phyloP scores from a whole-genome alignment of 23 tunicate species.

The Oikopleura albicans region DNA sequence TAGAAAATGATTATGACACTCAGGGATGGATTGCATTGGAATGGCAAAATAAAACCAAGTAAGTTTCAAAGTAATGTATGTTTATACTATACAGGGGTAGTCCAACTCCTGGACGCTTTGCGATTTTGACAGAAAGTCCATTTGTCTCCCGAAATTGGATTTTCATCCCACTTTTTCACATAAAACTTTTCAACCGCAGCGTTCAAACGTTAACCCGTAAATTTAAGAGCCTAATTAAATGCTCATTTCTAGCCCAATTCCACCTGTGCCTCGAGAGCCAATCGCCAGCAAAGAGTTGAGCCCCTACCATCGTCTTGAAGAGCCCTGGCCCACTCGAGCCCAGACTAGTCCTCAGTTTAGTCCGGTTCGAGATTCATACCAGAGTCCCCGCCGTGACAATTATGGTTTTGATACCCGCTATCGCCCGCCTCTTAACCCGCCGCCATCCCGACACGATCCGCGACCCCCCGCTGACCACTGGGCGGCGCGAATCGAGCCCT shows the following conservation, averaged over 20 bases:
- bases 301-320: no score
- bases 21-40: neutral
- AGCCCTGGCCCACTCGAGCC: neutral
- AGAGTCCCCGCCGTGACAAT: neutral
- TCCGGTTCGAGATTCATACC: neutral
- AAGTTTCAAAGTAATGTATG: neutral
- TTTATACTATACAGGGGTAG: no score
- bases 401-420: neutral
- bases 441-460: neutral
- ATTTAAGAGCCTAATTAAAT: no score
- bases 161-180: neutral
- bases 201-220: no score
- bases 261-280: no score
- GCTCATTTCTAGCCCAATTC: no score
- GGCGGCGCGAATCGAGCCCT: neutral
- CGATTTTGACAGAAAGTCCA: no score
- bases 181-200: no score
- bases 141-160: neutral
- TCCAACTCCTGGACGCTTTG: no score
- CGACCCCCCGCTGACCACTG: neutral
- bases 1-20: neutral
- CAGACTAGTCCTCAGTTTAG: neutral
- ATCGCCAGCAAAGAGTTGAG: no score
- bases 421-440: neutral
- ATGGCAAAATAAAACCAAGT: neutral